A percentile compares a stretch with the other conserved stretches of the same genome.
phyloP scores from a whole-genome alignment of 2,113 vertebrate species.

The Myrmophylax atrothorax region DNA sequence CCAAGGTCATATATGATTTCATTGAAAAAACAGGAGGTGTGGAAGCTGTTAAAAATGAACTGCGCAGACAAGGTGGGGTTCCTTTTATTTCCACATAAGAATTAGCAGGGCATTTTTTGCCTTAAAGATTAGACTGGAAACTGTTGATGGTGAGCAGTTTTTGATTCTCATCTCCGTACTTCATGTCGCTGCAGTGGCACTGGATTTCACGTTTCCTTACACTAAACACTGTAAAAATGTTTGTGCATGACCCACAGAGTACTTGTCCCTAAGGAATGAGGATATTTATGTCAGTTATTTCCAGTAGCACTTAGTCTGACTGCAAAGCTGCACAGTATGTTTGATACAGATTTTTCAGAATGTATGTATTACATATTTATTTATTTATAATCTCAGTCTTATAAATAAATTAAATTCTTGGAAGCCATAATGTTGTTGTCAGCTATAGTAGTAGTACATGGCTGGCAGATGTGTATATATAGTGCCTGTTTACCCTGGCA shows the following conservation, averaged over 20 bases:
- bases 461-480: not conserved
- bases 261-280: not conserved
- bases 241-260: not conserved
- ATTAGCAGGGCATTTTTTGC: not conserved
- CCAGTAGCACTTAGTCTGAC: not conserved
- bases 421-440: not conserved
- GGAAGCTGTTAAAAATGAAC: constrained; percentile 96
- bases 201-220: not conserved
- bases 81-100: not conserved
- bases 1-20: constrained; percentile 98
- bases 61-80: constrained; percentile 92
- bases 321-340: not conserved
- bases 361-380: not conserved
- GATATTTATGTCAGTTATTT: not conserved
- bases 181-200: not conserved
- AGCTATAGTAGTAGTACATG: not conserved
- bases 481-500: not conserved
- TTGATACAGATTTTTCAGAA: not conserved
- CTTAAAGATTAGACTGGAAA: not conserved
- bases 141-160: not conserved
- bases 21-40: constrained; percentile 98
- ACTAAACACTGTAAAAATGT: not conserved
- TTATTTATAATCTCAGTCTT: not conserved
- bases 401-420: not conserved
- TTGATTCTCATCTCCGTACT: not conserved